These are phyloP conservation scores for Synergus itoensis DNA, from an alignment of 2,888 invertebrate genomes.

Conservation along the genomic window DNA sequence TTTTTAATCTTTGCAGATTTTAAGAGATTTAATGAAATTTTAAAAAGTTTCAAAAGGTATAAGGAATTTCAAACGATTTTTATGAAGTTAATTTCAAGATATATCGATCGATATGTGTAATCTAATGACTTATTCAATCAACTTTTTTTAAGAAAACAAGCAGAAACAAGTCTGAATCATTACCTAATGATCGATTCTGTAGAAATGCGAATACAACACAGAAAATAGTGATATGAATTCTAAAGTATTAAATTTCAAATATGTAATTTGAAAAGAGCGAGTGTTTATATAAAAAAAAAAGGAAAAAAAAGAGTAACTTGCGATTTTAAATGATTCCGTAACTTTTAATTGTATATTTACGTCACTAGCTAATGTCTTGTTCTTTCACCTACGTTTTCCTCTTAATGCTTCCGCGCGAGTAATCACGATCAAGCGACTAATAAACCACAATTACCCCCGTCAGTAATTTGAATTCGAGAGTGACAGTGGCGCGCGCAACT, in stretches of 20 bases:
- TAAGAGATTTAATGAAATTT: too few relatives aligned
- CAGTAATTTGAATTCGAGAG: conserved; percentile 16
- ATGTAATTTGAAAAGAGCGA: not conserved
- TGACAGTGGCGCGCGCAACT: conserved; percentile 35
- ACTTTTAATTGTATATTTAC: not conserved
- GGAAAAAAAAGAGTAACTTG: not conserved
- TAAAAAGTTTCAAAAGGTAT: too few relatives aligned
- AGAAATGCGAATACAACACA: not conserved
- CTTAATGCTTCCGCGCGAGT: conserved; percentile 23
- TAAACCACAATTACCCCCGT: conserved; percentile 44
- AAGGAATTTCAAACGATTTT: too few relatives aligned
- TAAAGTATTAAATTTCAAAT: not conserved
- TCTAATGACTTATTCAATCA: too few relatives aligned
- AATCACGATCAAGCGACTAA: conserved; percentile 11
- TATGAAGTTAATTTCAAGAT: too few relatives aligned
- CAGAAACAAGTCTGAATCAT: not conserved
- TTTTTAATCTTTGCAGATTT: too few relatives aligned
- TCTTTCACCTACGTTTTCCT: conserved; percentile 25
- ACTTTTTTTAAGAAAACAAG: too few relatives aligned
- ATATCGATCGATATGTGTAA: too few relatives aligned
- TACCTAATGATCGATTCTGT: conserved; percentile 23
- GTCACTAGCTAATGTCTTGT: not conserved
- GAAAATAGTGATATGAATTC: not conserved
- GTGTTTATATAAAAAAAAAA: not conserved
- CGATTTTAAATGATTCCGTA: not conserved